Percentiles rank a stretch among this genome's conserved stretches.
Conservation (phyloP, 2,113 vertebrate species). For the Pterophyllum scalare region DNA sequence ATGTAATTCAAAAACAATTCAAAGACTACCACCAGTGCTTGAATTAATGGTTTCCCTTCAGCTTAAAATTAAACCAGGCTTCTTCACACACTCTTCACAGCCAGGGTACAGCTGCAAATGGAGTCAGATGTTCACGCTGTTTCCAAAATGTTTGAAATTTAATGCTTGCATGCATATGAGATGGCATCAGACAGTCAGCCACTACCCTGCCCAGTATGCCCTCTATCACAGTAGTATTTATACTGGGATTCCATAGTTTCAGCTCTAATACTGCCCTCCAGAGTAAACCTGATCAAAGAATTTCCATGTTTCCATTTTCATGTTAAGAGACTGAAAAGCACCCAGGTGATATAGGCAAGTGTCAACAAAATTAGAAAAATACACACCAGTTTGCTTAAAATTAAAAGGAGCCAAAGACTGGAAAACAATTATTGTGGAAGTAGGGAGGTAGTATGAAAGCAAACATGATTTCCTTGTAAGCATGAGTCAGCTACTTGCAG, state of each 20-base stretch:
- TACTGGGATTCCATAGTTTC: neutral
- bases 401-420: neutral
- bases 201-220: neutral
- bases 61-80: neutral
- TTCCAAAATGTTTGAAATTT: slow-evolving; percentile 34
- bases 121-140: slow-evolving; percentile 10
- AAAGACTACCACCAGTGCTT: slow-evolving; percentile 17
- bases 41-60: slow-evolving; percentile 38
- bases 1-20: slow-evolving; percentile 10
- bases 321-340: neutral
- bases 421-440: neutral
- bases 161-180: slow-evolving; percentile 7
- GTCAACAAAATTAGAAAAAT: neutral
- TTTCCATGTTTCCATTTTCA: neutral
- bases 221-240: neutral
- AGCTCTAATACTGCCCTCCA: neutral
- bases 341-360: neutral
- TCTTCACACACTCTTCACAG: slow-evolving; percentile 26
- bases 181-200: neutral
- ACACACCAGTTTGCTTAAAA: no score
- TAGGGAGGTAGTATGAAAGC: neutral
- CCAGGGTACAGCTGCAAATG: slow-evolving; percentile 8
- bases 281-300: neutral
- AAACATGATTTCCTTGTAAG: no score
- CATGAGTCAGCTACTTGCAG: neutral